phyloP scores from a whole-genome alignment of 37 sponge, comb jelly and placozoan species.

The Hexactinellida sp. region DNA sequence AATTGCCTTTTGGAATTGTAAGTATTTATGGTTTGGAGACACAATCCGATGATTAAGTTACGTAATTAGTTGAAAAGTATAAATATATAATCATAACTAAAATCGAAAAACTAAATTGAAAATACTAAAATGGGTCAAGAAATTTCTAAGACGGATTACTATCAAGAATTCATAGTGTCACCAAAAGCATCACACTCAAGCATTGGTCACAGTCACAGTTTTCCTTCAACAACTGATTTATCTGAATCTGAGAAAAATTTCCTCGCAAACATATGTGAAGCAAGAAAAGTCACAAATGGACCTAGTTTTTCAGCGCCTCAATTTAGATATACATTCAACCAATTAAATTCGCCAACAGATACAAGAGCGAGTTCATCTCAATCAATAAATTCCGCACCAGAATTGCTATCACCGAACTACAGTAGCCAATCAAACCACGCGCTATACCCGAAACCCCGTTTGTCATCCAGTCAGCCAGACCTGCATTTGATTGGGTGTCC shows the following conservation, averaged over 20 bases:
- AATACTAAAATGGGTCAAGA: conserved; percentile 5
- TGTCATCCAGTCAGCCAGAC: background rate
- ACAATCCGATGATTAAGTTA: too few relatives aligned
- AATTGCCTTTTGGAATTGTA: too few relatives aligned
- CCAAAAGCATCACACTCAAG: background rate
- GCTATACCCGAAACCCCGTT: background rate
- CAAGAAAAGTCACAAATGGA: background rate
- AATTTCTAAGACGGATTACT: background rate
- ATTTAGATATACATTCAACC: background rate
- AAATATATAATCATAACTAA: background rate
- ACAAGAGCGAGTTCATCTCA: background rate
- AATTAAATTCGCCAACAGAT: background rate
- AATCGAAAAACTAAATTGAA: background rate
- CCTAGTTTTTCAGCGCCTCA: too few relatives aligned
- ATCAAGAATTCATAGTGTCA: background rate
- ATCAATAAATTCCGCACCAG: background rate
- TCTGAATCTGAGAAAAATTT: background rate
- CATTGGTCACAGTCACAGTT: background rate
- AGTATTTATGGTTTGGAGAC: too few relatives aligned
- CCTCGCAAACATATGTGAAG: background rate
- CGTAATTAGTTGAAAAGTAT: too few relatives aligned
- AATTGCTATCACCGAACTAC: background rate
- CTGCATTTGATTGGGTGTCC: background rate
- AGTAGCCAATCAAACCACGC: background rate
- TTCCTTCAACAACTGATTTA: background rate